These are phyloP conservation scores for Mesopsocus fuscifrons DNA, from an alignment of 2,888 invertebrate genomes.

Conservation along the genomic window DNA sequence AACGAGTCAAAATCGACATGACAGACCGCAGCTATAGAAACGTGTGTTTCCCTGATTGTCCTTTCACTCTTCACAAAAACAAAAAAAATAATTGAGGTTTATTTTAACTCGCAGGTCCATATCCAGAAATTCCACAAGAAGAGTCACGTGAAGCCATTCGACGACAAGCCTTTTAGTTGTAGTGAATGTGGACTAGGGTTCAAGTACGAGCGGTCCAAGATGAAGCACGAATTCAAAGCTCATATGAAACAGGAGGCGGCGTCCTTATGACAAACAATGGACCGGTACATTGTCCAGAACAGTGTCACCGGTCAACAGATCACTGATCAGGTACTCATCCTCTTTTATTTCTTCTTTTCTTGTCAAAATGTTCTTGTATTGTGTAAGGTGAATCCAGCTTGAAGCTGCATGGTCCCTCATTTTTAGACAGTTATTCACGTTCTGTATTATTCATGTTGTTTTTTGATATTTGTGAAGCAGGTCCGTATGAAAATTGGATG, in stretches of 20 bases:
- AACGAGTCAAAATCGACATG: not conserved
- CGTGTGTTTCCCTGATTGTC: too few species aligned
- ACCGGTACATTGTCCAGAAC: slow-evolving; percentile 6
- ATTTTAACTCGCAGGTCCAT: slow-evolving; percentile 2
- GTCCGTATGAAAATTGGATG: too few species aligned
- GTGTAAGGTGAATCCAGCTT: too few species aligned
- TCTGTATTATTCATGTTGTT: too few species aligned
- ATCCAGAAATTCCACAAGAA: slow-evolving; percentile 6
- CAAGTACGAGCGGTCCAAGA: slow-evolving; percentile 4
- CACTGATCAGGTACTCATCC: slow-evolving; percentile 6
- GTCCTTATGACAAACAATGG: slow-evolving; percentile 10
- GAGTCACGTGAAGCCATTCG: slow-evolving; percentile 3
- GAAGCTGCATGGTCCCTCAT: too few species aligned
- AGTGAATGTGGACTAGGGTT: slow-evolving; percentile 6
- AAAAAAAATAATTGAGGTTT: not conserved
- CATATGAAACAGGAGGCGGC: slow-evolving; percentile 2
- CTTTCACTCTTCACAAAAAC: not conserved
- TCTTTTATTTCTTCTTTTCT: too few species aligned
- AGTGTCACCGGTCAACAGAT: not conserved
- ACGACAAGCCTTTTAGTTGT: slow-evolving; percentile 4
- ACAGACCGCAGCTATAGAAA: too few species aligned
- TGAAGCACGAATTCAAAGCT: slow-evolving; percentile 6
- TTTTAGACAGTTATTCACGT: too few species aligned
- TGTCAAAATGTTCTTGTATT: too few species aligned
- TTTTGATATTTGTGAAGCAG: too few species aligned